Evolutionary conservation across 2,797 vertebrate species (phyloP).

Genomic region (Tauraco hartlaubi): DNA sequence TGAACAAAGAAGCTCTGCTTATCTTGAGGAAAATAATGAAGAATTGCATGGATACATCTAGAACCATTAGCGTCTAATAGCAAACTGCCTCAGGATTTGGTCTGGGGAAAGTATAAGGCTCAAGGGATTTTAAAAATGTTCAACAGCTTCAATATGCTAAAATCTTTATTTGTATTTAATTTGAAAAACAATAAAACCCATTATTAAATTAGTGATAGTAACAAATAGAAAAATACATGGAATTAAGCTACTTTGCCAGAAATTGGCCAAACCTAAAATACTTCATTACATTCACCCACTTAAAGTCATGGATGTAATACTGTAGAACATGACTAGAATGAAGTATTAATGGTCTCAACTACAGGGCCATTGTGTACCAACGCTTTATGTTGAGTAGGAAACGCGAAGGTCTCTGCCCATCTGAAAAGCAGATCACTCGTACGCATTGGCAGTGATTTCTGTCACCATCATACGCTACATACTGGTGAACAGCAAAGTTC

Average conservation of each 20-base stretch:
- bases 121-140: not conserved
- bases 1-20: constrained; percentile 28
- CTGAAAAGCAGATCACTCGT: not conserved
- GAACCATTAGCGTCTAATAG: not conserved
- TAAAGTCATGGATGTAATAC: not conserved
- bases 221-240: not conserved
- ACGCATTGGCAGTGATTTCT: not conserved
- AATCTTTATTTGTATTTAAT: not conserved
- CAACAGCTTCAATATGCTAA: not conserved
- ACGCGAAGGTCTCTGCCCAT: not conserved
- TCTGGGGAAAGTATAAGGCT: not conserved
- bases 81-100: not conserved
- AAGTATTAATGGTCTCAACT: not conserved
- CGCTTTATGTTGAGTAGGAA: not conserved
- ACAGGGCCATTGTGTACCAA: no score
- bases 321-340: not conserved
- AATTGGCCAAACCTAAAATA: not conserved
- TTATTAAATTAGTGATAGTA: not conserved
- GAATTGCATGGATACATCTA: not conserved
- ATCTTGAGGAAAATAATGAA: constrained; percentile 24
- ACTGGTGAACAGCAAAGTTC: not conserved
- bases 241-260: not conserved
- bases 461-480: not conserved
- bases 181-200: not conserved
- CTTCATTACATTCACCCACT: not conserved